Conservation (phyloP, 2,113 vertebrate species). For the Glareola pratincola region DNA sequence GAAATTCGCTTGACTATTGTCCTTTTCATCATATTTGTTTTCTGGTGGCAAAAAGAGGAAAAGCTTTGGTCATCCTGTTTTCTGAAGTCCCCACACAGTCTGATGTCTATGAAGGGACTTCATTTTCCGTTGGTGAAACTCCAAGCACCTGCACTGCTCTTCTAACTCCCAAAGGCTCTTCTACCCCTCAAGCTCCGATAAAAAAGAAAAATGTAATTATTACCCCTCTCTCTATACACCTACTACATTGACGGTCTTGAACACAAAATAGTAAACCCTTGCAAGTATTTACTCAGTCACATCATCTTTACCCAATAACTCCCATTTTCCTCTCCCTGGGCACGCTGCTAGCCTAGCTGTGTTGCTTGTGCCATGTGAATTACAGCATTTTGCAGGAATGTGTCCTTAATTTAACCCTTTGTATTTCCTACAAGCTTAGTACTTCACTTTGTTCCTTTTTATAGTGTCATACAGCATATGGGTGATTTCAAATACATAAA, state of each 20-base stretch:
- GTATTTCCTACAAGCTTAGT: neutral
- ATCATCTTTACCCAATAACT: neutral
- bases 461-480: neutral
- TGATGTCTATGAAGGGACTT: neutral
- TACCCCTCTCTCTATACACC: neutral
- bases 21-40: neutral
- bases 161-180: neutral
- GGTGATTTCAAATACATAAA: neutral
- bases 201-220: neutral
- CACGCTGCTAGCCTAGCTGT: neutral
- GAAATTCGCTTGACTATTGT: too few species aligned
- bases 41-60: neutral
- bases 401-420: neutral
- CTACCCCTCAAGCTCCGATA: neutral
- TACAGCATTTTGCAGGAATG: neutral
- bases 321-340: neutral
- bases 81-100: neutral
- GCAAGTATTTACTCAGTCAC: neutral
- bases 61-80: neutral
- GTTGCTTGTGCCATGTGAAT: too few species aligned
- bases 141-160: neutral
- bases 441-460: neutral
- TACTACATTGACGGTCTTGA: neutral
- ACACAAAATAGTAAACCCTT: neutral
- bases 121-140: neutral